Evolutionary conservation across 2,888 invertebrate species (phyloP), one percentile per base, ranked within the genome.

Genomic region (Acanthococcus lagerstroemiae): DNA sequence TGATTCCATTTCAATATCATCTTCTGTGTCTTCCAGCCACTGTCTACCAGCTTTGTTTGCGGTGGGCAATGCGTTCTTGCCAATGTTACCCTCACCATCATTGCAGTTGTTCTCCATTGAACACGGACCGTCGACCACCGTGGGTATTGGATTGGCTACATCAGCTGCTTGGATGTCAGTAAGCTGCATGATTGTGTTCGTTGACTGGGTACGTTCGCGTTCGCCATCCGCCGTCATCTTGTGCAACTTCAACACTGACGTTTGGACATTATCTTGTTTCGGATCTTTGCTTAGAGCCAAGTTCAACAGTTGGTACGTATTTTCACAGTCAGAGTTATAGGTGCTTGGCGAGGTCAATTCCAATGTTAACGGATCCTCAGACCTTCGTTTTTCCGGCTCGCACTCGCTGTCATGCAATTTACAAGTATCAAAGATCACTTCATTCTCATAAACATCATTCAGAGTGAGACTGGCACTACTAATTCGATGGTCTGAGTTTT

Each of bases 391-490:
- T 46, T 58, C 45, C 1, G 15, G 15, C 6, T 22, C 37, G 24
- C 17, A 22, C 4, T 45, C 9, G 12, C 55, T 44, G n/a, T 52
- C 50, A n/a, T n/a, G n/a, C n/a, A n/a, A n/a, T n/a, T n/a, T n/a
- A n/a, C n/a, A n/a, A n/a, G n/a, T n/a, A n/a, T n/a, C n/a, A n/a
- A n/a, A n/a, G 1, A 55, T 55, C 3, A 37, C 55, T 15, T 54
- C 54, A 21, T 65, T 54, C 1, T 65, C 65, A 37, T 65, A 65
- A 2, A 65, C 65, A 21, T 65, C 65, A 17, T 55, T 65, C 46
- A 65, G 55, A 1, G 65, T 55, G 15, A 65, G 27, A 15, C 26
- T 54, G 22, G 55, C 26, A 1, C 19, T 17, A 7, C 44, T 24
- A 9, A 50, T n/a, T 19, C 21, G 52, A 5, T 22, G 22, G 19